phyloP scores from a whole-genome alignment of 2,888 invertebrate species.

The Tinea pellionella region DNA sequence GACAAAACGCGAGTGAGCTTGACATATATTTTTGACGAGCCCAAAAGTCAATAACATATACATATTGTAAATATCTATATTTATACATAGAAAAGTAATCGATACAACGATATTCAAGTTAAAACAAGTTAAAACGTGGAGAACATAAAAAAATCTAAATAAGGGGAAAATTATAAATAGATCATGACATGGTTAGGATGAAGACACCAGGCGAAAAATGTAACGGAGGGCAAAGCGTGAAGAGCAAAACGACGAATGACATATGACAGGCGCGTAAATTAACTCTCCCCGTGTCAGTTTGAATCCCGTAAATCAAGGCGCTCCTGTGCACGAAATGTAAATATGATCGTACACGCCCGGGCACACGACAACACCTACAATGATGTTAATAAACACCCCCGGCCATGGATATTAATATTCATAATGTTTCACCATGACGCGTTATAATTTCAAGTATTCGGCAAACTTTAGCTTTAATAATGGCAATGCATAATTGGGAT shows the following conservation, averaged over 20 bases:
- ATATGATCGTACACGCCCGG: conserved; percentile 50
- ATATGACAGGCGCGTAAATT: conserved; percentile 59
- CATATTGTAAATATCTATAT: no score
- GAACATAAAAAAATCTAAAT: conserved; percentile 33
- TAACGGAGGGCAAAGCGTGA: conserved; percentile 16
- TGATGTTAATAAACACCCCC: conserved; percentile 24
- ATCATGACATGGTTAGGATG: conserved; percentile 45
- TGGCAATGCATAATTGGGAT: conserved; percentile 15
- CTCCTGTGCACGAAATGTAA: conserved; percentile 53
- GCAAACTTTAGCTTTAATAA: conserved; percentile 14
- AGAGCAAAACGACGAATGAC: conserved; percentile 55
- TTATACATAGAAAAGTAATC: no score
- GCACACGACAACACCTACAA: conserved; percentile 42
- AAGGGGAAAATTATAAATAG: conserved; percentile 55
- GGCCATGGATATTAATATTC: conserved; percentile 48
- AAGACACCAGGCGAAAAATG: conserved; percentile 47
- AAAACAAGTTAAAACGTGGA: no score
- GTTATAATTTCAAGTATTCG: conserved; percentile 12
- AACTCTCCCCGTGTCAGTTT: conserved; percentile 43
- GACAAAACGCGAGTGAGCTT: conserved; percentile 41
- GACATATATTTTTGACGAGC: conserved; percentile 29
- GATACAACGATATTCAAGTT: no score
- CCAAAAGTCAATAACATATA: not conserved
- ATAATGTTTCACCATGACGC: conserved; percentile 24
- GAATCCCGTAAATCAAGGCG: conserved; percentile 54